phyloP scores from a whole-genome alignment of 1,140 invertebrate genomes.

The Cryptotermes secundus region DNA sequence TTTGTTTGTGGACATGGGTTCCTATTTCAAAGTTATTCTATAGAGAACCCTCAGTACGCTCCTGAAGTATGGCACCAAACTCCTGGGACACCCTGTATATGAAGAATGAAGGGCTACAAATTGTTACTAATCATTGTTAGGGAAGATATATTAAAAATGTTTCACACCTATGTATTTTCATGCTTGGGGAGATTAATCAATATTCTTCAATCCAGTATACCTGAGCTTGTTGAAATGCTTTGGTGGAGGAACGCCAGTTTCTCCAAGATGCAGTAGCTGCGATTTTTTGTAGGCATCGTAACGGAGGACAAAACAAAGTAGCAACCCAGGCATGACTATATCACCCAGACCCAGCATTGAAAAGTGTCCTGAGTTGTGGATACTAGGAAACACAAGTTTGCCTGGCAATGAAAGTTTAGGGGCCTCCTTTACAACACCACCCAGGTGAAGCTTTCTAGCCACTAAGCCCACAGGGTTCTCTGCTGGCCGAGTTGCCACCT shows the following conservation, averaged over 20 bases:
- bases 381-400: conserved; percentile 95
- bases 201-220: conserved; percentile 41
- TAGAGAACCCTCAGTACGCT: too few species aligned
- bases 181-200: conserved; percentile 44
- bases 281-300: conserved; percentile 97
- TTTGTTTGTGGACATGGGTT: too few species aligned
- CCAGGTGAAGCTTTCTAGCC: conserved; percentile 86
- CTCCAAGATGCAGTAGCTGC: conserved; percentile 66
- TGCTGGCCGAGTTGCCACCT: conserved; percentile 84
- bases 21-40: too few species aligned
- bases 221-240: conserved; percentile 65
- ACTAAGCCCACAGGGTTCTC: conserved; percentile 95
- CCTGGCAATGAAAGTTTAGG: conserved; percentile 94
- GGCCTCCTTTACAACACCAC: conserved; percentile 81
- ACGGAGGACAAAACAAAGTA: conserved; percentile 92
- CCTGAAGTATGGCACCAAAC: too few species aligned
- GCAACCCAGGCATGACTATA: conserved; percentile 96
- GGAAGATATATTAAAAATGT: too few species aligned
- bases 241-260: conserved; percentile 77
- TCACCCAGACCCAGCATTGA: conserved; percentile 96
- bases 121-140: too few species aligned
- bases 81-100: too few species aligned
- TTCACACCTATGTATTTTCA: neutral
- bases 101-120: too few species aligned
- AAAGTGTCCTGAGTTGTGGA: conserved; percentile 91